Conservation (phyloP, 2,113 vertebrate genomes). For the Tachysurus vachellii region DNA sequence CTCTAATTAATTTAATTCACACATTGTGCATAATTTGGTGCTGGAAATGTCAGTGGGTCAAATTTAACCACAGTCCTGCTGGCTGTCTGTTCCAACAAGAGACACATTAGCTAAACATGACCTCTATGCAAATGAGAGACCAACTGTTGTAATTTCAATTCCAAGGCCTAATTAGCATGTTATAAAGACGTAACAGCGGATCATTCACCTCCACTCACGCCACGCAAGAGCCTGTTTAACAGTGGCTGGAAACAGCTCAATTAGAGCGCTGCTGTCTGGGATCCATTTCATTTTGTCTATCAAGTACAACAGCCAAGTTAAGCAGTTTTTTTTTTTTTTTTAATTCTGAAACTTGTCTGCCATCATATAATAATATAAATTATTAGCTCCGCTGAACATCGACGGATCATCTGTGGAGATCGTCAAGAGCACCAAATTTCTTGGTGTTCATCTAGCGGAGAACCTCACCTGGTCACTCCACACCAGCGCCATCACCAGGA, state of each 20-base stretch:
- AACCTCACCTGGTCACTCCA: too few relatives aligned
- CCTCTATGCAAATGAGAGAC: slow-evolving; percentile 80
- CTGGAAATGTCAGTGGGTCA: slow-evolving; percentile 86
- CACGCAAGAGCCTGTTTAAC: slow-evolving; percentile 59
- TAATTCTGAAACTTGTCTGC: not conserved
- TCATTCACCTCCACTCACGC: slow-evolving; percentile 66
- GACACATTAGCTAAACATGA: slow-evolving; percentile 83
- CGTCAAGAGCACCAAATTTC: too few relatives aligned
- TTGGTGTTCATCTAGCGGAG: too few relatives aligned
- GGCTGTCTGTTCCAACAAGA: slow-evolving; percentile 82
- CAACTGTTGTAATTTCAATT: slow-evolving; percentile 75
- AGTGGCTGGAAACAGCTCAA: slow-evolving; percentile 49
- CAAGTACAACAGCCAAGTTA: slow-evolving; percentile 26
- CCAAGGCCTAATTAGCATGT: slow-evolving; percentile 60
- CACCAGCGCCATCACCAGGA: too few relatives aligned
- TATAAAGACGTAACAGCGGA: slow-evolving; percentile 66
- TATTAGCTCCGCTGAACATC: too few relatives aligned
- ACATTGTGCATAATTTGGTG: slow-evolving; percentile 89
- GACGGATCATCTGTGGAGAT: too few relatives aligned
- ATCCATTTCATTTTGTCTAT: slow-evolving; percentile 44
- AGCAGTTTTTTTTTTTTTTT: not conserved
- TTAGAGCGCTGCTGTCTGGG: slow-evolving; percentile 38
- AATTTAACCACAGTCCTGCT: slow-evolving; percentile 79
- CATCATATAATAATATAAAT: not conserved
- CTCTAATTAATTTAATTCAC: slow-evolving; percentile 92